Conservation (phyloP, 2,797 vertebrate genomes). For the Luscinia luscinia region DNA sequence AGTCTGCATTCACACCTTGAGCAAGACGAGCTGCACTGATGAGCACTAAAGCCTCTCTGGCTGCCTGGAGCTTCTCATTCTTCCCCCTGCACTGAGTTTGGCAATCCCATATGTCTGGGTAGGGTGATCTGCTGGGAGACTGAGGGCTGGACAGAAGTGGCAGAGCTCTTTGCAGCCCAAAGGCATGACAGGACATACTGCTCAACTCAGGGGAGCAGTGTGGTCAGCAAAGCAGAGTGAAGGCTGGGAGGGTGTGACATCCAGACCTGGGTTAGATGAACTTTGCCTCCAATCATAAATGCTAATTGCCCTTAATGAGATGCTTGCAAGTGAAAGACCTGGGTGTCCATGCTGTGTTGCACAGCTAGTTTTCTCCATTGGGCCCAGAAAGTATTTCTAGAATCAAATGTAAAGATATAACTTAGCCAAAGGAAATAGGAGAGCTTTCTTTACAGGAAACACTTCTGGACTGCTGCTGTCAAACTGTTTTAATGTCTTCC, state of each 20-base stretch:
- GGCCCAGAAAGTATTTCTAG: background rate
- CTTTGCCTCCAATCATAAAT: background rate
- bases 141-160: background rate
- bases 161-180: background rate
- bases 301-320: background rate
- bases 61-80: fast-evolving
- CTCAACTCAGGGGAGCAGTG: background rate
- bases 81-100: background rate
- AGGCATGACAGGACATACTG: fast-evolving
- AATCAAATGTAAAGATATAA: background rate
- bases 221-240: background rate
- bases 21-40: background rate
- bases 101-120: background rate
- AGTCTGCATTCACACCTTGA: fast-evolving
- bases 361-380: background rate
- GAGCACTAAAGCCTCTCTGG: fast-evolving
- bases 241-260: background rate
- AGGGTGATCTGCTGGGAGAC: background rate
- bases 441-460: background rate
- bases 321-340: background rate
- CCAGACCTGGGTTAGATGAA: background rate
- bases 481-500: background rate
- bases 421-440: background rate
- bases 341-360: background rate
- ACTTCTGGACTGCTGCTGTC: background rate